phyloP scores from a whole-genome alignment of 1,140 invertebrate species.

The Ceratosolen fusciceps region DNA sequence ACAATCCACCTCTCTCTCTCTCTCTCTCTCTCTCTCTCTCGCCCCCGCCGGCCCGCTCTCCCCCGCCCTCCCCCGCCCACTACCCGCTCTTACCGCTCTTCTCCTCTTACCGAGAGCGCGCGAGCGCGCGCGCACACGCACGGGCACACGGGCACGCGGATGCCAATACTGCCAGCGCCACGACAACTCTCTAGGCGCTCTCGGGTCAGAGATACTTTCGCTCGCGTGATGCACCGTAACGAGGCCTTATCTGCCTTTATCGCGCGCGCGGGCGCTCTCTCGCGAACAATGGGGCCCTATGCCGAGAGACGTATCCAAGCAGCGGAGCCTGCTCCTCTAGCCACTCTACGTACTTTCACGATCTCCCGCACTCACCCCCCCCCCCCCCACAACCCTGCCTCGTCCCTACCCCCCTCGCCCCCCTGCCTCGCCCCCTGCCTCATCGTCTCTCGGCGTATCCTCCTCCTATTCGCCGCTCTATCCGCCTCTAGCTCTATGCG shows the following conservation, averaged over 20 bases:
- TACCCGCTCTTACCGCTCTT: neutral
- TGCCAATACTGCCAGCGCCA: neutral
- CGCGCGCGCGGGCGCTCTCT: slow-evolving; percentile 22
- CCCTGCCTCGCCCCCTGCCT: neutral
- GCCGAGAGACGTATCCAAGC: neutral
- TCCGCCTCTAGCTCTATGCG: slow-evolving; percentile 11
- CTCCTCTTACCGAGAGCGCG: too few species aligned
- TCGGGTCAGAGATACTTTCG: slow-evolving; percentile 33
- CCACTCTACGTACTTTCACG: slow-evolving; percentile 10
- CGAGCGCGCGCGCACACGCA: neutral
- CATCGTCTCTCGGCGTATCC: neutral
- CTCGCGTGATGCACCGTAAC: slow-evolving; percentile 35
- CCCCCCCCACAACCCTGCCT: too few species aligned
- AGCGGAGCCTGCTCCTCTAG: too few species aligned
- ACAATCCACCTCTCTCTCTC: neutral
- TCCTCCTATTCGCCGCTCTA: neutral
- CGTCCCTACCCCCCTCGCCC: too few species aligned
- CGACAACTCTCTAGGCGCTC: too few species aligned
- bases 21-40: too few species aligned
- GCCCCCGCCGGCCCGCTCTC: neutral
- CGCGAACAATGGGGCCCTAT: slow-evolving; percentile 34
- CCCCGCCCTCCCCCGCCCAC: neutral
- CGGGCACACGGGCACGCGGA: neutral
- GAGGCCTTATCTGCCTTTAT: slow-evolving; percentile 52
- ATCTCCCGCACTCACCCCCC: slow-evolving; percentile 5